Evolutionary conservation across 2,797 vertebrate genomes (phyloP).

Genomic region (Ctenopoma multispine): DNA sequence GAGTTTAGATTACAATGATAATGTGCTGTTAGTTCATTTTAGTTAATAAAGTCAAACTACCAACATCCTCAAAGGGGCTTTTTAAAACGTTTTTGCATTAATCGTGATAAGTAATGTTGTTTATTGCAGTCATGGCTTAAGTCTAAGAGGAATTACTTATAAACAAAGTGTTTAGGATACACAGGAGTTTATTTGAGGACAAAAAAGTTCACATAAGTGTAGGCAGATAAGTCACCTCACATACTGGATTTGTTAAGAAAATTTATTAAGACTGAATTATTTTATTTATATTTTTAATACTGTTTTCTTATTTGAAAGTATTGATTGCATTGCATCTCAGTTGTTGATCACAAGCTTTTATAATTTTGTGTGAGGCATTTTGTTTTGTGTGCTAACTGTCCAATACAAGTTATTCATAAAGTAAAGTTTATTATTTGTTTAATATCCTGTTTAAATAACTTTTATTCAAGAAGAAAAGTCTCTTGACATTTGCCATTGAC

Average conservation of each 20-base stretch:
- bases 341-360: neutral
- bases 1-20: conserved; percentile 53
- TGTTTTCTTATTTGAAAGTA: neutral
- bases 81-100: neutral
- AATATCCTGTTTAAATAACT: neutral
- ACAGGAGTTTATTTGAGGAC: neutral
- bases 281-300: neutral
- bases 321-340: neutral
- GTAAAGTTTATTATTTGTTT: neutral
- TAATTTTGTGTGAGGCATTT: conserved; percentile 1
- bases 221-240: neutral
- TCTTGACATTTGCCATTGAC: neutral
- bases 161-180: neutral
- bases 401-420: neutral
- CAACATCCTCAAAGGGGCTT: neutral
- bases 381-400: neutral
- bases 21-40: conserved; percentile 38
- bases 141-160: neutral
- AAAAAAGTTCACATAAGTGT: neutral
- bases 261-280: neutral
- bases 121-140: neutral
- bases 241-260: neutral
- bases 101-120: neutral
- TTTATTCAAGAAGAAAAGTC: neutral
- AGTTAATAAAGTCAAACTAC: conserved; percentile 32